Percentiles rank a stretch among this genome's conserved stretches.
Conservation (phyloP, 2,113 vertebrate genomes). For the Hymenochirus boettgeri region DNA sequence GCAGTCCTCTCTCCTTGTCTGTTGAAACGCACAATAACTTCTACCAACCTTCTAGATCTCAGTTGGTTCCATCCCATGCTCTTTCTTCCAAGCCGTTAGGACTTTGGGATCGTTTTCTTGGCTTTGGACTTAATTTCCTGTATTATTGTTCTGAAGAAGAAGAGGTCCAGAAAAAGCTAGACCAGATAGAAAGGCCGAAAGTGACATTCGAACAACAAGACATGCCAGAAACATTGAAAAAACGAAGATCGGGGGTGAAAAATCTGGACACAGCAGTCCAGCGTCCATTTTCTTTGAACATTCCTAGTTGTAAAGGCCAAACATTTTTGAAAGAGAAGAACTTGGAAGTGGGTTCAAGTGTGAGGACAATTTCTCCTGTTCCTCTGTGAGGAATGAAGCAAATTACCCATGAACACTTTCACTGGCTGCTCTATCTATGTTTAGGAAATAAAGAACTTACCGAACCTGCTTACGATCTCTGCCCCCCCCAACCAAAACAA, state of each 20-base stretch:
- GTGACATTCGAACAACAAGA: constrained; percentile 18
- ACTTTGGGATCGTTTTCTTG: constrained; percentile 38
- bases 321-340: constrained; percentile 31
- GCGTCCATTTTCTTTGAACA: constrained; percentile 29
- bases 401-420: neutral
- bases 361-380: constrained; percentile 33
- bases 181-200: constrained; percentile 19
- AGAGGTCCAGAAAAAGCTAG: constrained; percentile 18
- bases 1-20: constrained; percentile 24
- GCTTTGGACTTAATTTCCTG: constrained; percentile 38
- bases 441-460: constrained; percentile 16
- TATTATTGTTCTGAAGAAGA: constrained; percentile 36
- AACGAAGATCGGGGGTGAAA: constrained; percentile 20
- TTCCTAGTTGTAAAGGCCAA: constrained; percentile 41
- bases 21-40: constrained; percentile 19
- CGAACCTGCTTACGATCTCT: constrained; percentile 8
- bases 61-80: neutral
- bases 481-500: neutral
- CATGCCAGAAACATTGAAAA: constrained; percentile 28
- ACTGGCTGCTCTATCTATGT: neutral
- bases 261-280: constrained; percentile 13
- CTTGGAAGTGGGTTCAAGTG: constrained; percentile 28
- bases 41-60: constrained; percentile 9
- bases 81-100: constrained; percentile 18
- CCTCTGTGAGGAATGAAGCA: constrained; percentile 32